Evolutionary conservation across 2,797 vertebrate genomes (phyloP).

Genomic region (Nannoperca obscura): DNA sequence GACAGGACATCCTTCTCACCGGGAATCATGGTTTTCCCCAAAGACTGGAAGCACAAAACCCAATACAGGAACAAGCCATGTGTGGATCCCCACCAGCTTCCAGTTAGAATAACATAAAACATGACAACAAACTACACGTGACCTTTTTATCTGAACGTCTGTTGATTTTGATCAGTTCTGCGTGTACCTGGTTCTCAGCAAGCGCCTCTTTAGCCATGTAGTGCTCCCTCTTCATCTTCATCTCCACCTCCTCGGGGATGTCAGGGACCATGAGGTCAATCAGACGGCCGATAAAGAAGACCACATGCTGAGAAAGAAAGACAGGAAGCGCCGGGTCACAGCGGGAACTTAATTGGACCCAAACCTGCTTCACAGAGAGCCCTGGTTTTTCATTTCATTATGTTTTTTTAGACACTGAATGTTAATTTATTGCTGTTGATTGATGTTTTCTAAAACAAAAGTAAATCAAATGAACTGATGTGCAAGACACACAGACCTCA

Average conservation of each 20-base stretch:
- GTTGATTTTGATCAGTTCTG: neutral
- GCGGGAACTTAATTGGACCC: neutral
- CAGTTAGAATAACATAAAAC: neutral
- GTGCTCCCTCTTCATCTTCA: conserved; percentile 86
- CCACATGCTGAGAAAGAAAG: conserved; percentile 80
- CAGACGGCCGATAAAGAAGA: conserved; percentile 83
- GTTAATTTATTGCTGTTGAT: neutral
- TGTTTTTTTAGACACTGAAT: neutral
- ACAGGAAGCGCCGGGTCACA: neutral
- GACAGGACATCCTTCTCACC: neutral
- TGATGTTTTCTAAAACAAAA: neutral
- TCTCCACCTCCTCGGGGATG: conserved; percentile 83
- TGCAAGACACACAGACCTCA: conserved; percentile 78
- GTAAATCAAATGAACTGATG: neutral
- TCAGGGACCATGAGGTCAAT: conserved; percentile 87
- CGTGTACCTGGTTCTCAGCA: conserved; percentile 82
- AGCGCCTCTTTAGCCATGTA: conserved; percentile 86
- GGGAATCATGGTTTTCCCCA: conserved; percentile 36
- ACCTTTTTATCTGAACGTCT: neutral
- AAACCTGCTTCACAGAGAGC: neutral
- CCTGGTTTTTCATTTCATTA: too few species aligned
- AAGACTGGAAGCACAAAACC: conserved; percentile 47
- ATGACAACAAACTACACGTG: neutral
- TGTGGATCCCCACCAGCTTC: too few species aligned
- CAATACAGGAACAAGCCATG: neutral